Percentiles rank a stretch among this genome's conserved stretches.
Evolutionary conservation across 2,888 invertebrate genomes (phyloP).

Genomic region (Ferdinandea cuprea): DNA sequence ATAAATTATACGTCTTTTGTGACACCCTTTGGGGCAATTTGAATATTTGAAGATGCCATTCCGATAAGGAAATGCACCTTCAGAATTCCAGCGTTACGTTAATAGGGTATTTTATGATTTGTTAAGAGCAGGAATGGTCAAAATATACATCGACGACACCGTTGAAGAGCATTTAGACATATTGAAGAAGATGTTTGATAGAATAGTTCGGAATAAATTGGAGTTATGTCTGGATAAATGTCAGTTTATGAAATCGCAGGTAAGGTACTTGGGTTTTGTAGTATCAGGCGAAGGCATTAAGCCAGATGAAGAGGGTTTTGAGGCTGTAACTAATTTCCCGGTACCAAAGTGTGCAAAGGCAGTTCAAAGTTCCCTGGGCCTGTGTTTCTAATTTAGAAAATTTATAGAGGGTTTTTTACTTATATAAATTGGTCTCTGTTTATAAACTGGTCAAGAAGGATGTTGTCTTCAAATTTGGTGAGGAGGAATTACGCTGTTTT

Average conservation of each 20-base stretch:
- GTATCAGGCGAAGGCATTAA: constrained; percentile 72
- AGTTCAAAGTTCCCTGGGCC: constrained; percentile 39
- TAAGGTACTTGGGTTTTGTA: too few relatives aligned
- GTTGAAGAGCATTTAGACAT: constrained; percentile 38
- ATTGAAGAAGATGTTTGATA: constrained; percentile 14
- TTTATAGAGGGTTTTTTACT: too few relatives aligned
- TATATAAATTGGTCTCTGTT: too few relatives aligned
- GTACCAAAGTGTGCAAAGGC: constrained; percentile 50
- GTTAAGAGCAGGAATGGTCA: constrained; percentile 57
- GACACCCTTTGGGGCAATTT: constrained; percentile 71
- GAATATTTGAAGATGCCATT: constrained; percentile 72
- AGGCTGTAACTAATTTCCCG: constrained; percentile 71
- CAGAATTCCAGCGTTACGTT: constrained; percentile 71
- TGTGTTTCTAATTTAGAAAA: too few relatives aligned
- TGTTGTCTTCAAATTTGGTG: constrained; percentile 20
- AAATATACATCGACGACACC: constrained; percentile 76
- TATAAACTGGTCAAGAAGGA: background rate
- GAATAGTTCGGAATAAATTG: constrained; percentile 30
- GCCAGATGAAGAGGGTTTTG: constrained; percentile 44
- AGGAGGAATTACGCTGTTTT: constrained; percentile 16
- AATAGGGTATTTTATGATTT: constrained; percentile 65
- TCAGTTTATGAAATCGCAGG: constrained; percentile 56
- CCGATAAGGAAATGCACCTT: constrained; percentile 66
- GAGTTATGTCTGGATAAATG: constrained; percentile 71
- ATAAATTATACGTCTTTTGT: constrained; percentile 73